A percentile compares a stretch with the other conserved stretches of the same genome.
phyloP scores from a whole-genome alignment of 2,113 vertebrate genomes.

The Thalassarche chlororhynchos region DNA sequence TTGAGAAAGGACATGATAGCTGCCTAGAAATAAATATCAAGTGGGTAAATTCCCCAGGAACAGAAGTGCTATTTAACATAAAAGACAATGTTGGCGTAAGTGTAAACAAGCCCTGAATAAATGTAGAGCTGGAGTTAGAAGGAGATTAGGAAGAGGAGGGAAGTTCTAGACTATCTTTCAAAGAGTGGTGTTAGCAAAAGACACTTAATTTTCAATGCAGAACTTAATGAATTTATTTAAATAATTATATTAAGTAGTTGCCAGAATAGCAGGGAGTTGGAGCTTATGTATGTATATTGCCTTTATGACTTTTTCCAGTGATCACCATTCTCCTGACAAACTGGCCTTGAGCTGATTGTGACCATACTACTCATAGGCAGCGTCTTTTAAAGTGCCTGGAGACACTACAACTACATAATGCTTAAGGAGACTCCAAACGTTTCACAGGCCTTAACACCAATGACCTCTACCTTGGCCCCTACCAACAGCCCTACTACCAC shows the following conservation, averaged over 20 bases:
- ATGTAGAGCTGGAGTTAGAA: not conserved
- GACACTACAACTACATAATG: not conserved
- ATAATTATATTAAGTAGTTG: not conserved
- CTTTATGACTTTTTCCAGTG: not conserved
- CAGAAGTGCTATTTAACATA: not conserved
- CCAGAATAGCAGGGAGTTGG: not conserved
- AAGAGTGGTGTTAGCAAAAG: not conserved
- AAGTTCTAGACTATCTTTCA: not conserved
- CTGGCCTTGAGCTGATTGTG: not conserved
- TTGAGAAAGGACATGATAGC: not conserved
- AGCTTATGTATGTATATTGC: not conserved
- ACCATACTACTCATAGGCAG: not conserved
- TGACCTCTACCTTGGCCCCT: not conserved
- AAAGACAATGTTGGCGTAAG: not conserved
- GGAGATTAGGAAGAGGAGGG: not conserved
- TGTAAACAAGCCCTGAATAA: not conserved
- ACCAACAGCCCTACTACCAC: not conserved
- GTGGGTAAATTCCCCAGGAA: not conserved
- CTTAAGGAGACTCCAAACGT: not conserved
- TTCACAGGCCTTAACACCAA: not conserved
- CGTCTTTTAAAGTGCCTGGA: not conserved
- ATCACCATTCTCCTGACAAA: rapidly evolving
- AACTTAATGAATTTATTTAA: not conserved
- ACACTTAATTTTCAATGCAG: not conserved
- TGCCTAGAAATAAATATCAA: not conserved